These are phyloP conservation scores for Lasioglossum pauxillum DNA, from an alignment of 2,888 invertebrate genomes.

Conservation along the genomic window DNA sequence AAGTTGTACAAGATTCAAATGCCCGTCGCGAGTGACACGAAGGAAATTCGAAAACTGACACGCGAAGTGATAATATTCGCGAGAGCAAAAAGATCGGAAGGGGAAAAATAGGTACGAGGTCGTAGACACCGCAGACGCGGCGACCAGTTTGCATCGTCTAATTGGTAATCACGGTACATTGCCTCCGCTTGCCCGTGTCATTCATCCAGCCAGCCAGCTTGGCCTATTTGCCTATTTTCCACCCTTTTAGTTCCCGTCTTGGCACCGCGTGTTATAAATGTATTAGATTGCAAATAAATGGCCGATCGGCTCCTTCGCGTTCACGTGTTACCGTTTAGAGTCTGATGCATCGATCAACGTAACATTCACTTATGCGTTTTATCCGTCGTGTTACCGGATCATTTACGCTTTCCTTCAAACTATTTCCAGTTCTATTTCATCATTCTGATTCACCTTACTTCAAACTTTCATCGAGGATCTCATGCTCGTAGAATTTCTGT, in stretches of 20 bases:
- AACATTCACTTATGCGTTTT: neutral
- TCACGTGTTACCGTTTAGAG: neutral
- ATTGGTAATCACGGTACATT: constrained; percentile 79
- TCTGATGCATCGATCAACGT: neutral
- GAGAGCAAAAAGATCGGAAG: neutral
- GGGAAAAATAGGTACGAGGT: constrained; percentile 28
- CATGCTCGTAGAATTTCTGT: no score
- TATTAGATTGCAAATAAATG: constrained; percentile 5
- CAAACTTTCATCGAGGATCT: neutral
- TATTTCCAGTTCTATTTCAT: neutral
- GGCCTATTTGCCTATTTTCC: constrained; percentile 81
- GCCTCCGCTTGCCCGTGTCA: constrained; percentile 68
- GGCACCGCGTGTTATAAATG: constrained; percentile 26
- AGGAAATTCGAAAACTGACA: neutral
- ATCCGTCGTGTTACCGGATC: neutral
- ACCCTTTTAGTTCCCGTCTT: constrained; percentile 65
- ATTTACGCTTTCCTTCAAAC: neutral
- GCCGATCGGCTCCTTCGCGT: constrained; percentile 1
- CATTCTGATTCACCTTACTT: neutral
- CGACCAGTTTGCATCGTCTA: constrained; percentile 70
- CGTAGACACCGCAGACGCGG: constrained; percentile 43
- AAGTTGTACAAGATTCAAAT: neutral
- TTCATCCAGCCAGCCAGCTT: constrained; percentile 76
- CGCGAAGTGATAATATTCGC: neutral
- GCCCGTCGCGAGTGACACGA: neutral